These are phyloP conservation scores for Anthoscopus minutus DNA, from an alignment of 2,113 vertebrate species.

Conservation along the genomic window DNA sequence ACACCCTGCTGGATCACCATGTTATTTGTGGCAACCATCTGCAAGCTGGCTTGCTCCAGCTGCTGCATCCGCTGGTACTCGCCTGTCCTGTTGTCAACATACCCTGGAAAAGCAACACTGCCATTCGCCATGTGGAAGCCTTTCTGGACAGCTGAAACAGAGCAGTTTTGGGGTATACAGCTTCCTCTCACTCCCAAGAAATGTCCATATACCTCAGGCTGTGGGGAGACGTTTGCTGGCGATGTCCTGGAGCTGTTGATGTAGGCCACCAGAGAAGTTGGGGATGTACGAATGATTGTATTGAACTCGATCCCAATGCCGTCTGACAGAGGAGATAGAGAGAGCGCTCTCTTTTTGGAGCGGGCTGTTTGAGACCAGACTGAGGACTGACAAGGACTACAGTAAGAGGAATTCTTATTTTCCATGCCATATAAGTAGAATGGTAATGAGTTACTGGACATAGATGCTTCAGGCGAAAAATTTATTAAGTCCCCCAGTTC, in stretches of 20 bases:
- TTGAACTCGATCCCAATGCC: conserved; percentile 90
- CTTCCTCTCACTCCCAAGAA: conserved; percentile 88
- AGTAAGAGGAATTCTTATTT: conserved; percentile 60
- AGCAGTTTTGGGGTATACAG: conserved; percentile 77
- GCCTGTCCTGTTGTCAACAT: background rate
- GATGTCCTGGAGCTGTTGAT: conserved; percentile 85
- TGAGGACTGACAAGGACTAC: conserved; percentile 74
- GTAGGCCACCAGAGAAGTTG: conserved; percentile 91
- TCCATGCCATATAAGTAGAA: conserved; percentile 82
- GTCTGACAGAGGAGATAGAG: conserved; percentile 86
- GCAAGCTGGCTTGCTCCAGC: conserved; percentile 75
- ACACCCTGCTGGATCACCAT: conserved; percentile 83
- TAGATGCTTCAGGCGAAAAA: conserved; percentile 70
- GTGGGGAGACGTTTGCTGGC: conserved; percentile 77
- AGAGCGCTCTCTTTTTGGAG: conserved; percentile 85
- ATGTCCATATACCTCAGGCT: conserved; percentile 89
- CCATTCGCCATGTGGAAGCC: conserved; percentile 52
- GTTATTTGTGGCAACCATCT: conserved; percentile 72
- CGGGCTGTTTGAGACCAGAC: conserved; percentile 57
- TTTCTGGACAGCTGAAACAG: conserved; percentile 58
- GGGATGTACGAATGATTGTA: conserved; percentile 90
- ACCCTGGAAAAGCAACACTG: conserved; percentile 34
- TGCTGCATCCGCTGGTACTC: conserved; percentile 77
- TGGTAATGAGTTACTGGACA: conserved; percentile 77
- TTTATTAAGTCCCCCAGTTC: conserved; percentile 74